phyloP scores from a whole-genome alignment of 37 sponge, comb jelly and placozoan species.

The Mnemiopsis leidyi region DNA sequence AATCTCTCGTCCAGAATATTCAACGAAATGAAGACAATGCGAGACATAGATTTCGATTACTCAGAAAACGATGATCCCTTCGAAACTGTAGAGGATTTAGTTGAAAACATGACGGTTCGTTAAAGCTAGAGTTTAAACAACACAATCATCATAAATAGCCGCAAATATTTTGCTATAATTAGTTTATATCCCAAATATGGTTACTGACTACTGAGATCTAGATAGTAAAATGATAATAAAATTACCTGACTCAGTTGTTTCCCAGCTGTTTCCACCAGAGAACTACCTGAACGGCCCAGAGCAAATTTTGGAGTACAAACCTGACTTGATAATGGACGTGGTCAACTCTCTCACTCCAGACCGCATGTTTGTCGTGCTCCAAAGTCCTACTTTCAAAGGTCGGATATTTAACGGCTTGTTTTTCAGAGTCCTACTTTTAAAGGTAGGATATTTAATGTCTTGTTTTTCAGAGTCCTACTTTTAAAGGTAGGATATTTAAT shows the following conservation, averaged over 20 bases:
- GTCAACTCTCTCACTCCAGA: conserved; percentile 26
- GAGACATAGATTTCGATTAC: conserved; percentile 17
- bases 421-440: no score
- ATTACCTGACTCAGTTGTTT: neutral
- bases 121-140: no score
- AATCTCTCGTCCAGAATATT: neutral
- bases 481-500: no score
- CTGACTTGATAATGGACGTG: neutral
- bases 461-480: no score
- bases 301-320: conserved; percentile 1
- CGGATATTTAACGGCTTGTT: no score
- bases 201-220: no score
- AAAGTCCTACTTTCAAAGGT: conserved; percentile 45
- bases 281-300: conserved; percentile 55
- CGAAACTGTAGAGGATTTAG: conserved; percentile 20
- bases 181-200: no score
- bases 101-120: conserved; percentile 40
- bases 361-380: neutral
- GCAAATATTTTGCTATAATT: no score
- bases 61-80: conserved; percentile 34
- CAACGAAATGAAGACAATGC: conserved; percentile 24
- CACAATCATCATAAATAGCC: no score
- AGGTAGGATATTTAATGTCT: no score
- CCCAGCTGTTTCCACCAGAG: conserved; percentile 29
- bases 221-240: no score